phyloP scores from a whole-genome alignment of 2,888 invertebrate species.

The Temnothorax unifasciatus region DNA sequence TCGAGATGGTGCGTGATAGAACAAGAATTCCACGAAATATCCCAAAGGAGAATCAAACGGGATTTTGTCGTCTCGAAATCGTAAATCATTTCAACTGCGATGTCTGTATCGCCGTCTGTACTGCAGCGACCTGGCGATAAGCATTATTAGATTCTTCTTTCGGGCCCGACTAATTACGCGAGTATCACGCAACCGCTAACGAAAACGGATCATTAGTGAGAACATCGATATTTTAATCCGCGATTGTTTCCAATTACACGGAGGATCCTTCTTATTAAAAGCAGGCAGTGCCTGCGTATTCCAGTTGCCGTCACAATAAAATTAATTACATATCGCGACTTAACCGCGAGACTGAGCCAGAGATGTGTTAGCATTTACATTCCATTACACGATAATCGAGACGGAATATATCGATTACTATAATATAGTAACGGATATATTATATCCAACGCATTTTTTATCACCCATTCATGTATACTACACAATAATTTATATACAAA shows the following conservation, averaged over 20 bases:
- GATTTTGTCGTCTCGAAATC: constrained; percentile 63
- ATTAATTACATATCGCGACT: constrained; percentile 42
- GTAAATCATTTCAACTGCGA: constrained; percentile 60
- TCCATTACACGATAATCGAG: constrained; percentile 34
- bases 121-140: constrained; percentile 29
- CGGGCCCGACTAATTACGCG: constrained; percentile 16
- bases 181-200: constrained; percentile 24
- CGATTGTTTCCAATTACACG: constrained; percentile 47
- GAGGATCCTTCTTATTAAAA: constrained; percentile 37
- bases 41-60: constrained; percentile 56
- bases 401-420: constrained; percentile 36
- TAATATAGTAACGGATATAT: no score
- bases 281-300: constrained; percentile 9
- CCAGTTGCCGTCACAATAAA: constrained; percentile 37
- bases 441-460: not conserved
- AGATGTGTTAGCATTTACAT: constrained; percentile 35
- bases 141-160: constrained; percentile 16
- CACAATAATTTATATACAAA: constrained; percentile 14
- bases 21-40: constrained; percentile 53
- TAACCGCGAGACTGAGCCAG: constrained; percentile 18
- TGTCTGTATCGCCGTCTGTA: not conserved
- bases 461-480: not conserved
- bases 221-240: constrained; percentile 49
- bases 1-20: constrained; percentile 44
- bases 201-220: constrained; percentile 28